Evolutionary conservation across 2,888 invertebrate species (phyloP).

Genomic region (Apamea epomidion): DNA sequence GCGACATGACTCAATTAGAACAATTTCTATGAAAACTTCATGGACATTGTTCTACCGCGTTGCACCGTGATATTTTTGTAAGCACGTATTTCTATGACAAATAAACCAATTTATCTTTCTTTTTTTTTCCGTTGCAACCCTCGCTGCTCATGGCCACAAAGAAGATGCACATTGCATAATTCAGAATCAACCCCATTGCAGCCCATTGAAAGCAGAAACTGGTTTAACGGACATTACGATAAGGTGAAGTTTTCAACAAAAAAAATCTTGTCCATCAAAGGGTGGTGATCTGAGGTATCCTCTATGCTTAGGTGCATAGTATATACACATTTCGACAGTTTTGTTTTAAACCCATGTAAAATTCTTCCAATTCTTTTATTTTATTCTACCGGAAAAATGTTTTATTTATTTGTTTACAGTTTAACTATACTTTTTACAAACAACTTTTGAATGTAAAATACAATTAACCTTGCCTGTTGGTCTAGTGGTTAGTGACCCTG

Average conservation of each 20-base stretch:
- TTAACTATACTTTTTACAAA: slow-evolving; percentile 3
- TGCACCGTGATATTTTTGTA: neutral
- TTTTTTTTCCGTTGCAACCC: neutral
- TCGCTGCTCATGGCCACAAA: neutral
- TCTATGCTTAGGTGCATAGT: neutral
- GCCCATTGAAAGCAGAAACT: neutral
- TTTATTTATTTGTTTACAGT: neutral
- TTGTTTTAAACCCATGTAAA: neutral
- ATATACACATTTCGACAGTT: neutral
- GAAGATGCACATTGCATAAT: neutral
- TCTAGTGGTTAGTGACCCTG: too few relatives aligned
- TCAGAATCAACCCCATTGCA: neutral
- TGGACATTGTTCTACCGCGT: too few relatives aligned
- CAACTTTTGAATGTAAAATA: slow-evolving; percentile 1
- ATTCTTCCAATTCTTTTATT: too few relatives aligned
- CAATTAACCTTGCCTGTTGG: too few relatives aligned
- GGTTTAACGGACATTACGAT: neutral
- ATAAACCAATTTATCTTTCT: neutral
- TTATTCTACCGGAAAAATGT: neutral
- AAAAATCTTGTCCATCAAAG: neutral
- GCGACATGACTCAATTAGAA: too few relatives aligned
- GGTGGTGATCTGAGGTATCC: neutral
- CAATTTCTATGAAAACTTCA: too few relatives aligned
- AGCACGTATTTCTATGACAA: neutral
- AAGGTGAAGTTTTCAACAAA: neutral